Evolutionary conservation across 2,797 vertebrate genomes (phyloP).

Genomic region (Natrix natrix): DNA sequence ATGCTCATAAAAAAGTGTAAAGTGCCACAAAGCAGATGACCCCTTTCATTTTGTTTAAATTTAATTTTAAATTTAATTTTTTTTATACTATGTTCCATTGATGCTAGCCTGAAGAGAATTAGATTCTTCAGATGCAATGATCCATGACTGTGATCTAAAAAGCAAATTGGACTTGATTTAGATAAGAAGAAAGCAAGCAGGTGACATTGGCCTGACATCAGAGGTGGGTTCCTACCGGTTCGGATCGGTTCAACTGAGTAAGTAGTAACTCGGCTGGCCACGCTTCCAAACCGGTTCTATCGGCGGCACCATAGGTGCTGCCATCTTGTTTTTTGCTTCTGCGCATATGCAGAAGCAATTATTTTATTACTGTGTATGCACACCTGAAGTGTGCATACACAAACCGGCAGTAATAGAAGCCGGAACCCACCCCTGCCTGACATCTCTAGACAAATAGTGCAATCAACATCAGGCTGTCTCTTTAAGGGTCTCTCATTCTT

Average conservation of each 20-base stretch:
- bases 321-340: no score
- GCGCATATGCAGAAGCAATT: no score
- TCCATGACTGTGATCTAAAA: not conserved
- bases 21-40: not conserved
- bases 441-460: not conserved
- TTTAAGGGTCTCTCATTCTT: not conserved
- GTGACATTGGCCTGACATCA: not conserved
- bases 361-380: no score
- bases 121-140: not conserved
- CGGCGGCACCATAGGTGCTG: no score
- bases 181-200: not conserved
- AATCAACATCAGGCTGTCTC: not conserved
- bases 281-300: no score
- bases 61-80: not conserved
- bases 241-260: no score
- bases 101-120: not conserved
- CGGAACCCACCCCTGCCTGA: not conserved
- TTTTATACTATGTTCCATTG: not conserved
- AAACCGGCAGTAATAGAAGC: no score
- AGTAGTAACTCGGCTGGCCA: no score
- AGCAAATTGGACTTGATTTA: not conserved
- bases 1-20: not conserved
- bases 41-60: not conserved
- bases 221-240: no score
- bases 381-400: no score